Conservation (phyloP, 2,797 vertebrate genomes). For the Danio jaintianensis region DNA sequence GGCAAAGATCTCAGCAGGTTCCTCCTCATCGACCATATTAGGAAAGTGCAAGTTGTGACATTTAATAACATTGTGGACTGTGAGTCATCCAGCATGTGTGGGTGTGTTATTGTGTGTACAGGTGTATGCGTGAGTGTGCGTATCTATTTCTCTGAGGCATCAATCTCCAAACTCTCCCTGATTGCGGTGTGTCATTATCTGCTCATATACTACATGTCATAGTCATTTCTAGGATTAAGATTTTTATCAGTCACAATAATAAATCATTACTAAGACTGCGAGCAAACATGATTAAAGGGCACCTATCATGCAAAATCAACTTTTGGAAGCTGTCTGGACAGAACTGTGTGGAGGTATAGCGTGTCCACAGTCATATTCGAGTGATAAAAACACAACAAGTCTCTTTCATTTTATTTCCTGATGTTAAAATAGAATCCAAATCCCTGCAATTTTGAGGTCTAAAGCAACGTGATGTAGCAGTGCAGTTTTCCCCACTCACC, state of each 20-base stretch:
- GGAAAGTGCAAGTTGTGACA: conserved; percentile 56
- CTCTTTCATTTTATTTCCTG: too few relatives aligned
- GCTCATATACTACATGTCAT: not conserved
- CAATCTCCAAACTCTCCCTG: conserved; percentile 29
- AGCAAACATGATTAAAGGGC: not conserved
- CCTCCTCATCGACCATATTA: conserved; percentile 35
- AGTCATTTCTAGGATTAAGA: conserved; percentile 7
- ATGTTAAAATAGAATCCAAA: too few relatives aligned
- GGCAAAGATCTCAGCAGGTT: conserved; percentile 52
- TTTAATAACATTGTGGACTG: conserved; percentile 56
- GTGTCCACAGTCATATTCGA: too few relatives aligned
- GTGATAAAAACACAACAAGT: too few relatives aligned
- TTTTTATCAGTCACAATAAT: not conserved
- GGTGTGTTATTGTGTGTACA: conserved; percentile 33
- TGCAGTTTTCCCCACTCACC: too few relatives aligned
- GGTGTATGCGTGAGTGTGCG: conserved; percentile 19
- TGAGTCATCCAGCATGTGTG: conserved; percentile 41
- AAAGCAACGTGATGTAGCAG: too few relatives aligned
- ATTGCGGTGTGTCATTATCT: conserved; percentile 8
- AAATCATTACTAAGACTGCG: conserved; percentile 8
- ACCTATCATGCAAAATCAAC: too few relatives aligned
- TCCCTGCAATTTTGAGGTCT: too few relatives aligned
- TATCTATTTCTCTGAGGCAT: conserved; percentile 17
- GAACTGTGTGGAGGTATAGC: too few relatives aligned
- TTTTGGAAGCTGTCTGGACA: too few relatives aligned